Percentiles rank a stretch among this genome's conserved stretches.
Evolutionary conservation across 2,888 invertebrate species (phyloP).

Genomic region (Chrysomela aeneicollis): DNA sequence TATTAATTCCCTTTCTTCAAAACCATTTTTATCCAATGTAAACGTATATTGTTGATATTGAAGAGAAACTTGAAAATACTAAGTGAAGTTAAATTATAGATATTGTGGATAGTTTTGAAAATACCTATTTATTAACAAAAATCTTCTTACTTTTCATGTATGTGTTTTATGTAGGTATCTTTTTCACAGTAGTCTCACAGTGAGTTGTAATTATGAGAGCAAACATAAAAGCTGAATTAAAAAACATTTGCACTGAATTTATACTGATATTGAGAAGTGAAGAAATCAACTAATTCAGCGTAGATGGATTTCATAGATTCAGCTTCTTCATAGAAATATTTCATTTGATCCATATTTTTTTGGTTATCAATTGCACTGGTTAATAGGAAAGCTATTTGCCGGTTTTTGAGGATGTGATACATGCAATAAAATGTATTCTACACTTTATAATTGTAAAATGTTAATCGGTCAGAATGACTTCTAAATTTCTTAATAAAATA

Average conservation of each 20-base stretch:
- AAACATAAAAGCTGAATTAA: not conserved
- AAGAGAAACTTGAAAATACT: too few relatives aligned
- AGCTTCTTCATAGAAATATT: not conserved
- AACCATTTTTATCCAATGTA: too few relatives aligned
- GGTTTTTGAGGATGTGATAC: conserved; percentile 48
- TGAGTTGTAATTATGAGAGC: too few relatives aligned
- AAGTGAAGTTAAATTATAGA: too few relatives aligned
- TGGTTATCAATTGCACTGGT: conserved; percentile 24
- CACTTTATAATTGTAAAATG: conserved; percentile 44
- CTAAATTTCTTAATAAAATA: conserved; percentile 59
- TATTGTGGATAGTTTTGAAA: not conserved
- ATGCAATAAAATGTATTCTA: conserved; percentile 54
- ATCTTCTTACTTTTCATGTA: too few relatives aligned
- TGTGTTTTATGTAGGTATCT: not conserved
- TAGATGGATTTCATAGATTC: not conserved
- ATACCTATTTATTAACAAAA: not conserved
- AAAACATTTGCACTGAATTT: too few relatives aligned
- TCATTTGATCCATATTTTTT: not conserved
- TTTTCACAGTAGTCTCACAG: not conserved
- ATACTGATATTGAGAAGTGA: not conserved
- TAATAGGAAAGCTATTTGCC: conserved; percentile 27
- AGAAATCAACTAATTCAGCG: too few relatives aligned
- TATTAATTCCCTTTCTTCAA: not conserved
- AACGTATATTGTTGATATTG: too few relatives aligned
- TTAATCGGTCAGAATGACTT: conserved; percentile 56